A percentile compares a stretch with the other conserved stretches of the same genome.
Evolutionary conservation across 2,113 vertebrate species (phyloP).

Genomic region (Apteryx owenii): DNA sequence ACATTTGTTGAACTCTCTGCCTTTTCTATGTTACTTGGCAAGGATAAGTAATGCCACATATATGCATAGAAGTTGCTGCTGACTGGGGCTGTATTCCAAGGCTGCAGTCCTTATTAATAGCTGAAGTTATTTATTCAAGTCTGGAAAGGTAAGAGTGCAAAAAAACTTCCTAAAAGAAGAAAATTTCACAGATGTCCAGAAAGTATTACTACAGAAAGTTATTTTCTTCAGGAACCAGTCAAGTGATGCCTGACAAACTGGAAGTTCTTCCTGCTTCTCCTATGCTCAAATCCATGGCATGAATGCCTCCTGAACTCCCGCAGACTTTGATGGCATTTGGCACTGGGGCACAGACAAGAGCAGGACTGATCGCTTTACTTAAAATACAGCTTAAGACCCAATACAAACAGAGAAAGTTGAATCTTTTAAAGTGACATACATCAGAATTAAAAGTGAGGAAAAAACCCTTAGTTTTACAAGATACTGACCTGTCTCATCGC

Average conservation of each 20-base stretch:
- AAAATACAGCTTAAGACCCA: not conserved
- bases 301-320: not conserved
- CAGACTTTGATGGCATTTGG: not conserved
- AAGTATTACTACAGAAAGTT: not conserved
- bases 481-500: not conserved
- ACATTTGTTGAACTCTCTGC: not conserved
- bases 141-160: not conserved
- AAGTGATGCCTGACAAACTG: not conserved
- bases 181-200: not conserved
- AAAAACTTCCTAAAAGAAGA: not conserved
- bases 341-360: too few species aligned
- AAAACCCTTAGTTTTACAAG: not conserved
- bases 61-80: too few species aligned
- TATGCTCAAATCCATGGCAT: not conserved
- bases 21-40: not conserved
- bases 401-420: not conserved
- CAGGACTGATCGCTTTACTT: not conserved
- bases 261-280: not conserved
- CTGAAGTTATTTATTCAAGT: not conserved
- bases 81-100: too few species aligned
- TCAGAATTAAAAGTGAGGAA: not conserved
- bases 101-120: too few species aligned
- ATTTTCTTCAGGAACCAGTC: not conserved
- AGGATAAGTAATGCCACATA: not conserved
- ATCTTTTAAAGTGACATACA: not conserved